Evolutionary conservation across 2,797 vertebrate species (phyloP).

Genomic region (Nannoperca obscura): DNA sequence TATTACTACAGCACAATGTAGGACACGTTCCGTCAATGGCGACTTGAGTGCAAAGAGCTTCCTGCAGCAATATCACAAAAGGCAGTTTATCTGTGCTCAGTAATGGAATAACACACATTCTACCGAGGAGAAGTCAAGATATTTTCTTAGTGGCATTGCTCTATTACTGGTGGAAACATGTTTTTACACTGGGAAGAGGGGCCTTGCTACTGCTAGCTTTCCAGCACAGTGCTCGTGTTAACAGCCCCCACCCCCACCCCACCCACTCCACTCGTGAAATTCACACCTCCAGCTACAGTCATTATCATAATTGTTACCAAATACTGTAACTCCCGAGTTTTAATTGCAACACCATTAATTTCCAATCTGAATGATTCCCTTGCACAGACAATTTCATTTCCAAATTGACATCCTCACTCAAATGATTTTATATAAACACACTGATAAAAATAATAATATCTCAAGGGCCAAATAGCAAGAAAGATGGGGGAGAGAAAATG

Average conservation of each 20-base stretch:
- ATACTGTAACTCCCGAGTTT: conserved; percentile 82
- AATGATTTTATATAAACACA: conserved; percentile 83
- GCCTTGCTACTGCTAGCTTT: conserved; percentile 49
- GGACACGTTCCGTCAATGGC: conserved; percentile 70
- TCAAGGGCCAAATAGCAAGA: conserved; percentile 72
- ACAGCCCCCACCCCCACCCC: conserved; percentile 29
- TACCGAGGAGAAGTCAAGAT: conserved; percentile 44
- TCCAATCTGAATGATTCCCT: conserved; percentile 80
- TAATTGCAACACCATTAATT: conserved; percentile 86
- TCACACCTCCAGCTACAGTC: conserved; percentile 83
- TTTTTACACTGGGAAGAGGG: conserved; percentile 24
- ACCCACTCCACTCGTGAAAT: conserved; percentile 69
- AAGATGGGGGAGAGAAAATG: conserved; percentile 19
- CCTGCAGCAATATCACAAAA: conserved; percentile 76
- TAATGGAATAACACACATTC: conserved; percentile 72
- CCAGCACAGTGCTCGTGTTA: conserved; percentile 60
- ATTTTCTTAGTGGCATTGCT: conserved; percentile 55
- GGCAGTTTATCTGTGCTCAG: conserved; percentile 74
- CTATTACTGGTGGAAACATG: conserved; percentile 53
- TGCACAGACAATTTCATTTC: conserved; percentile 80
- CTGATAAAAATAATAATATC: conserved; percentile 80
- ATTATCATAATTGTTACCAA: conserved; percentile 86
- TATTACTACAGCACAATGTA: conserved; percentile 80
- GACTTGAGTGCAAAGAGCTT: conserved; percentile 67
- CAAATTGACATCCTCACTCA: conserved; percentile 79